These are phyloP conservation scores for Phorcus lineatus DNA, from an alignment of 2,888 invertebrate species.

Conservation along the genomic window DNA sequence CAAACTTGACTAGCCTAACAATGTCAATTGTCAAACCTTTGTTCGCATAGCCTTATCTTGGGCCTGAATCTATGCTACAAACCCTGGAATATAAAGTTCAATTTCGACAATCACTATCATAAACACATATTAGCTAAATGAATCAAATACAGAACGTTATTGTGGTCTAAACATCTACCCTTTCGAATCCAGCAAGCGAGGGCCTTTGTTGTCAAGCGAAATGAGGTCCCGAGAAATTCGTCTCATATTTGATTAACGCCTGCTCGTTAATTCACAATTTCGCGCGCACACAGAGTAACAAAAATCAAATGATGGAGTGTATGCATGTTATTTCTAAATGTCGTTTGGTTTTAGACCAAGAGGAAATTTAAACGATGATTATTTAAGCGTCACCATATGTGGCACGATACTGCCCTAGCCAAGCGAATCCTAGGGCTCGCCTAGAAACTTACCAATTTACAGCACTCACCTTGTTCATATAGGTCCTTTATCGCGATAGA, in stretches of 20 bases:
- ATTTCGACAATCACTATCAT: neutral
- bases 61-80: too few species aligned
- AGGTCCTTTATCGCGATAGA: neutral
- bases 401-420: neutral
- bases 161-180: neutral
- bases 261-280: too few species aligned
- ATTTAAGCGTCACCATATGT: neutral
- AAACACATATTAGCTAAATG: neutral
- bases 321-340: too few species aligned
- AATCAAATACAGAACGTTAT: neutral
- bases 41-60: too few species aligned
- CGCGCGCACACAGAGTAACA: too few species aligned
- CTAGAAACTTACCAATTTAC: neutral
- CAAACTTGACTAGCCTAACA: too few species aligned
- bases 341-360: too few species aligned
- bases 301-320: too few species aligned
- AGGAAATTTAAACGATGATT: too few species aligned
- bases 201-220: constrained; percentile 25
- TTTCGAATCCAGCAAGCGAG: neutral
- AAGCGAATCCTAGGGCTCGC: neutral
- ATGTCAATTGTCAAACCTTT: too few species aligned
- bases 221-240: neutral
- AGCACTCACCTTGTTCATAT: neutral
- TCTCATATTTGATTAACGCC: too few species aligned
- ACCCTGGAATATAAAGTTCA: too few species aligned